Evolutionary conservation across 2,888 invertebrate species (phyloP).

Genomic region (Thumatha senex): DNA sequence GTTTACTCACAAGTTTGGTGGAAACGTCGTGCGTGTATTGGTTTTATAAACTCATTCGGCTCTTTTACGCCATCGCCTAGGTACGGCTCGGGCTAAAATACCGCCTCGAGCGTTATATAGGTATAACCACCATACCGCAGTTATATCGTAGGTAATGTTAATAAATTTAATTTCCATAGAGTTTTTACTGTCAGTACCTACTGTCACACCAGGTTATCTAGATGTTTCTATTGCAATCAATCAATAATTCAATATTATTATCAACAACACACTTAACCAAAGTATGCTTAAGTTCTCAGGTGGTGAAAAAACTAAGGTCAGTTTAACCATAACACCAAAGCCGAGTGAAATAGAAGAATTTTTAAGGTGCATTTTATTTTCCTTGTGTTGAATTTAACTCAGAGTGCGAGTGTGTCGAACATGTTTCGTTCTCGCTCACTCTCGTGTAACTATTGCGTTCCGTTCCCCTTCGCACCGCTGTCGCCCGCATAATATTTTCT

Average conservation of each 20-base stretch:
- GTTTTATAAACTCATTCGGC: no score
- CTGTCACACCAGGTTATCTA: no score
- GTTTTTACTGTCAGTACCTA: no score
- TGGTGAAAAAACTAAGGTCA: conserved; percentile 52
- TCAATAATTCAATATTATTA: neutral
- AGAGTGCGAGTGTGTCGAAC: conserved; percentile 41
- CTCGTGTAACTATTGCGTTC: conserved; percentile 29
- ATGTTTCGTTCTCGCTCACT: conserved; percentile 41
- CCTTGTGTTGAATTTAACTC: conserved; percentile 65
- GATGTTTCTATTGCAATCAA: conserved; percentile 9
- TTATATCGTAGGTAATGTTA: no score
- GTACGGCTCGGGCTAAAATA: no score
- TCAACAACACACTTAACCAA: neutral
- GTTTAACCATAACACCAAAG: conserved; percentile 51
- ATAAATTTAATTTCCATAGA: no score
- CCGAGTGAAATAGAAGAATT: conserved; percentile 56
- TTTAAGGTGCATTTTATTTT: conserved; percentile 72
- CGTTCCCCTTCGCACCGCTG: conserved; percentile 39
- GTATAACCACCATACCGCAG: no score
- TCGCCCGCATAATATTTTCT: conserved; percentile 66
- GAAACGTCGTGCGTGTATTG: no score
- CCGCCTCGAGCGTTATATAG: no score
- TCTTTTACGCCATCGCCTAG: no score
- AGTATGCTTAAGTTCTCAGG: conserved; percentile 23
- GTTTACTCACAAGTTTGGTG: no score